Percentiles rank a stretch among this genome's conserved stretches.
phyloP scores from a whole-genome alignment of 2,113 vertebrate species.

The Bos taurus region ARS-UCD2.0 NC_037335.1:40429001-40429500 shows the following conservation, averaged over 20 bases:
- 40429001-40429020: background rate
- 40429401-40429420: slow-evolving; percentile 38
- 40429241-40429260: background rate
- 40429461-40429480: background rate
- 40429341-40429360: slow-evolving; percentile 49
- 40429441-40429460: slow-evolving; percentile 34
- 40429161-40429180: slow-evolving; percentile 27
- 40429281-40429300: slow-evolving; percentile 12
- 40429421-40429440: slow-evolving; percentile 40
- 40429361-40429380: slow-evolving; percentile 52
- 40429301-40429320: slow-evolving; percentile 49
- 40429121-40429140: background rate
- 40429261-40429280: slow-evolving; percentile 3
- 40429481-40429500: slow-evolving; percentile 6
- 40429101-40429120: slow-evolving; percentile 1
- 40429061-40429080: background rate
- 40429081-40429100: background rate
- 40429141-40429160: slow-evolving; percentile 43
- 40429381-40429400: slow-evolving; percentile 41
- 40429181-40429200: slow-evolving; percentile 51
- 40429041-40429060: slow-evolving; percentile 2
- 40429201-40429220: slow-evolving; percentile 53
- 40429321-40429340: slow-evolving; percentile 47
- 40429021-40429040: slow-evolving; percentile 41
- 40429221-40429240: slow-evolving; percentile 41